phyloP scores from a whole-genome alignment of 2,888 invertebrate genomes.

The Hirtodrosophila duncani region DNA sequence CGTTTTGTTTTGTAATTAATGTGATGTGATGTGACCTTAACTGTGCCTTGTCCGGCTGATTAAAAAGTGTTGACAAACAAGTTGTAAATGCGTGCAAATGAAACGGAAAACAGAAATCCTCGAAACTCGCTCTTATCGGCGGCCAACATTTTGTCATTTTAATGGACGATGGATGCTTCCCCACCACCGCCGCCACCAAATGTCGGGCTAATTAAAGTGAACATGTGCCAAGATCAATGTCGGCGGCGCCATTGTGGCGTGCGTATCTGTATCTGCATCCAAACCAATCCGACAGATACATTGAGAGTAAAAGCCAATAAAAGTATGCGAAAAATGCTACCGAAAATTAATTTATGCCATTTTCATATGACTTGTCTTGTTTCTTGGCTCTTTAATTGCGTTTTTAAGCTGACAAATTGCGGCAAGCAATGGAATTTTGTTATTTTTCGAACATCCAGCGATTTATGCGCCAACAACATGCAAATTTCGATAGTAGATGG shows the following conservation, averaged over 20 bases:
- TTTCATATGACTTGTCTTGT: conserved; percentile 39
- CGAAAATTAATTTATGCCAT: conserved; percentile 62
- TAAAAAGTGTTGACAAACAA: conserved; percentile 67
- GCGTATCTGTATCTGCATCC: conserved; percentile 48
- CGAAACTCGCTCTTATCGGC: conserved; percentile 21
- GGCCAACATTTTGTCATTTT: conserved; percentile 54
- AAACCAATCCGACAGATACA: too few relatives aligned
- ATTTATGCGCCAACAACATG: conserved; percentile 48
- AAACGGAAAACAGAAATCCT: conserved; percentile 39
- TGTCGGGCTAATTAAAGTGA: conserved; percentile 67
- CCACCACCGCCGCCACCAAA: conserved; percentile 10
- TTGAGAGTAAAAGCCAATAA: conserved; percentile 25
- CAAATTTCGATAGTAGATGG: conserved; percentile 41
- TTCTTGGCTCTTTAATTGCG: conserved; percentile 55
- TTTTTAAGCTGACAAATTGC: conserved; percentile 60
- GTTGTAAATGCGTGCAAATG: conserved; percentile 58
- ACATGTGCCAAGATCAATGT: conserved; percentile 73
- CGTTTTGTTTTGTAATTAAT: conserved; percentile 53
- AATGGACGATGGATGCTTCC: conserved; percentile 41
- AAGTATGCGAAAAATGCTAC: conserved; percentile 35
- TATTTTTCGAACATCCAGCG: conserved; percentile 49
- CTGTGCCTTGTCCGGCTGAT: conserved; percentile 64
- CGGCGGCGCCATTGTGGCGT: conserved; percentile 54
- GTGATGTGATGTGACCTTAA: conserved; percentile 65
- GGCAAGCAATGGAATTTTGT: conserved; percentile 17